Evolutionary conservation across 30 jellyfish, hydroid and myxozoan species (phyloP).

Genomic region (Mastigias papua): DNA sequence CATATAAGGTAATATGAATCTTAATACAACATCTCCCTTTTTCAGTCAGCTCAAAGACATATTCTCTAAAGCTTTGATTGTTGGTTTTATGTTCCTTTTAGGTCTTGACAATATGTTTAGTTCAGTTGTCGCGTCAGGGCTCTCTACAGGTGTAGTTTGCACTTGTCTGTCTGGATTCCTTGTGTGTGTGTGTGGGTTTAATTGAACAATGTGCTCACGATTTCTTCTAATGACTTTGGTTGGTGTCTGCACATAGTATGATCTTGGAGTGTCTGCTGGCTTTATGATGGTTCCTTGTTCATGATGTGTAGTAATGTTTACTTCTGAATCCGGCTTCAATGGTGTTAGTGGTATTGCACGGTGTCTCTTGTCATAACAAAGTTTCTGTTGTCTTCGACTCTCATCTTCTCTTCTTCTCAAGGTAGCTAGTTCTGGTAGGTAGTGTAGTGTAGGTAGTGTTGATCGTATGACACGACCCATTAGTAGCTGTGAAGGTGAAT

Average conservation of each 20-base stretch:
- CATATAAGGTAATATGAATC: too few species aligned
- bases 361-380: slow-evolving; percentile 51
- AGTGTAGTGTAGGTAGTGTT: slow-evolving; percentile 12
- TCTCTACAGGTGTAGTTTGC: slow-evolving; percentile 20
- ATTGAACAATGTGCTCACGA: slow-evolving; percentile 57
- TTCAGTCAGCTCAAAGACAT: too few species aligned
- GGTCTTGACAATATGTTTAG: slow-evolving; percentile 63
- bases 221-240: slow-evolving; percentile 49
- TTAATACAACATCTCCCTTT: too few species aligned
- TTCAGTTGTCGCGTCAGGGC: slow-evolving; percentile 29
- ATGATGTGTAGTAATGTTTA: slow-evolving; percentile 33
- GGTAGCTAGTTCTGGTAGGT: slow-evolving; percentile 29
- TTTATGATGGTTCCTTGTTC: slow-evolving; percentile 51
- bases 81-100: too few species aligned
- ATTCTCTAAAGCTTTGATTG: too few species aligned
- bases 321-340: slow-evolving; percentile 39
- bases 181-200: slow-evolving; percentile 14
- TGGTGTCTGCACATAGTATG: slow-evolving; percentile 58
- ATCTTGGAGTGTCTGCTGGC: slow-evolving; percentile 49
- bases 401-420: slow-evolving; percentile 18
- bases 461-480: slow-evolving; percentile 51
- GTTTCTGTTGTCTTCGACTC: slow-evolving; percentile 43
- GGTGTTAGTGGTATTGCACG: slow-evolving; percentile 41
- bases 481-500: slow-evolving; percentile 40
- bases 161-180: slow-evolving; percentile 20